Evolutionary conservation across 2,797 vertebrate species (phyloP).

Genomic region (Scleropages formosus): DNA sequence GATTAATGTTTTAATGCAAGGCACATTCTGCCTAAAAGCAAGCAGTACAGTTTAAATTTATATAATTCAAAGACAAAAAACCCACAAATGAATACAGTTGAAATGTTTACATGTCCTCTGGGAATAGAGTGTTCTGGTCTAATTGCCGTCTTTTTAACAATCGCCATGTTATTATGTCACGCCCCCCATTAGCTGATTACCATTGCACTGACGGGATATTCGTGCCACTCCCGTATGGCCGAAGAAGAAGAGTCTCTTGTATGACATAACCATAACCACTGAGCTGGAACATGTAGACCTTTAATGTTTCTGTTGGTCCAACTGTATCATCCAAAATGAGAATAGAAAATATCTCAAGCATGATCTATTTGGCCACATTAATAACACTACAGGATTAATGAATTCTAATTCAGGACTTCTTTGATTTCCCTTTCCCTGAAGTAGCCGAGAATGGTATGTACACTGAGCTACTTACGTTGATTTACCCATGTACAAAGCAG

Average conservation of each 20-base stretch:
- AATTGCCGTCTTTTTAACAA: conserved; percentile 9
- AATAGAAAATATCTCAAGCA: background rate
- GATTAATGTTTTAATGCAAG: conserved; percentile 45
- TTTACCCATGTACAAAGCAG: too few species aligned
- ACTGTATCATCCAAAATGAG: conserved; percentile 17
- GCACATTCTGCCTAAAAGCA: conserved; percentile 38
- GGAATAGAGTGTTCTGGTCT: conserved; percentile 40
- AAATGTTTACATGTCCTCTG: conserved; percentile 42
- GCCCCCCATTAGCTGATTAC: background rate
- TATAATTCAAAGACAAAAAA: conserved; percentile 44
- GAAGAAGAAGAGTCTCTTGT: background rate
- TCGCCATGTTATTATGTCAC: background rate
- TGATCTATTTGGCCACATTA: background rate
- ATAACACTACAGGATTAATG: too few species aligned
- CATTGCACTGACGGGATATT: background rate
- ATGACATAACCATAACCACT: background rate
- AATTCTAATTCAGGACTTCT: background rate
- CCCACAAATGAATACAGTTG: conserved; percentile 51
- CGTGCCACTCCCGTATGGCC: background rate
- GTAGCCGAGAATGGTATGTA: background rate
- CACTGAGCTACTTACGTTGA: too few species aligned
- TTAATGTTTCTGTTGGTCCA: conserved; percentile 6
- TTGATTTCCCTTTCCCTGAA: background rate
- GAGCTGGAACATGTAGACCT: background rate
- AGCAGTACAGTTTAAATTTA: conserved; percentile 37